Evolutionary conservation across 2,888 invertebrate species (phyloP), one percentile per base, ranked within the genome.

Genomic region (Hemicrepidius hirtus): DNA sequence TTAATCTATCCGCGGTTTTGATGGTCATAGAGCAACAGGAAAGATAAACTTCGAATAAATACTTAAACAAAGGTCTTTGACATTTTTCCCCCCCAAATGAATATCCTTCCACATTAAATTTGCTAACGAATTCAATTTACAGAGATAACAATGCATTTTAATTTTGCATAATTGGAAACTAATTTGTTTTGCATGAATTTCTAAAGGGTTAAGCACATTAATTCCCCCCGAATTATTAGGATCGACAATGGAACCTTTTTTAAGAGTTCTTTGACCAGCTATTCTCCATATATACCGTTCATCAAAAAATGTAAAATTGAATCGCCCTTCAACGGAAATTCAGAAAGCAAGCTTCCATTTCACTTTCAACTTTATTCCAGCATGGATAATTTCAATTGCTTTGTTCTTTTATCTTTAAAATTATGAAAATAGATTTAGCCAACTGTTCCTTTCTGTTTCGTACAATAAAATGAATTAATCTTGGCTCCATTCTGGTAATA

Each of bases 101-200:
- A 44, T 44, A 44, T 44, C 13, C 44, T 6, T 18, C 18, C 44
- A 44, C 44, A 9, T 44, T 44, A 44, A 44, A 16, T n/a, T 44
- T 18, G 16, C 18, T 44, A 44, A 44, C 44, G 44, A 44, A 44
- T 44, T 44, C 44, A 44, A 18, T 44, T 44, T 44, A 18, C 18
- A 44, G 44, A 16, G 44, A 44, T 44, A 44, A 44, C 44, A 44
- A 44, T 44, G 44, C 44, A 44, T 44, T 44, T 44, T 44, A 44
- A 44, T 44, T 44, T 44, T 44, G 44, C 44, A 44, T 44, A 44
- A 44, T 44, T 44, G 18, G 44, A 44, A 44, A 5, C 44, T 18
- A 44, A 44, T 13, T 44, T 44, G 44, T 16, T 44, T 44, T 18
- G 44, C 44, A 44, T 44, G 18, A 16, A 44, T 44, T 18, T 44